These are phyloP conservation scores for Monopterus albus DNA, from an alignment of 2,113 vertebrate species.

Conservation along the genomic window DNA sequence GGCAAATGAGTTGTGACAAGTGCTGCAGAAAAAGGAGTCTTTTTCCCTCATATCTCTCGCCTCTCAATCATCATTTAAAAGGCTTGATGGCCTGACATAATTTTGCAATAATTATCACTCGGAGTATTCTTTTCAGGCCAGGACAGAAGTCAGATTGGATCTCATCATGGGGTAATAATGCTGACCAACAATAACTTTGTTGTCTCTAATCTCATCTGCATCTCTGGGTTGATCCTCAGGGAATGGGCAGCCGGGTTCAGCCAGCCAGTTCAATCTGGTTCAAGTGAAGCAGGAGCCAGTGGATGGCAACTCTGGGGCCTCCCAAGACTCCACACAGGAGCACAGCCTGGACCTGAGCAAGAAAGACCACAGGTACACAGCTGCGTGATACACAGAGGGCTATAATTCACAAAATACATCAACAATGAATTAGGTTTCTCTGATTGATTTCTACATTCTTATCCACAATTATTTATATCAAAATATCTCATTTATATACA, in stretches of 20 bases:
- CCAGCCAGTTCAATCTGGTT: constrained; percentile 86
- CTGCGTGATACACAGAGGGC: background rate
- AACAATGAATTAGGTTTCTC: constrained; percentile 16
- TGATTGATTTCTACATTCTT: constrained; percentile 32
- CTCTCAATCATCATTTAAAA: constrained; percentile 88
- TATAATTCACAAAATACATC: constrained; percentile 25
- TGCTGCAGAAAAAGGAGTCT: constrained; percentile 90
- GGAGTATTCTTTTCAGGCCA: constrained; percentile 90
- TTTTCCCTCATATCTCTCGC: constrained; percentile 88
- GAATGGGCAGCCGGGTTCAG: constrained; percentile 85
- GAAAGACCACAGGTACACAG: constrained; percentile 89
- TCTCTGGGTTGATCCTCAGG: constrained; percentile 81
- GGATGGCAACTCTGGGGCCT: constrained; percentile 75
- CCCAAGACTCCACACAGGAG: constrained; percentile 89
- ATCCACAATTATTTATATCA: constrained; percentile 51
- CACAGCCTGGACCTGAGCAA: constrained; percentile 95
- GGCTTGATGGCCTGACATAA: constrained; percentile 97
- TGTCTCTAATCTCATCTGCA: constrained; percentile 72
- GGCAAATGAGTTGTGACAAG: constrained; percentile 98
- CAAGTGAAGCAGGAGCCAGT: constrained; percentile 89
- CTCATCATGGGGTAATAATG: constrained; percentile 88
- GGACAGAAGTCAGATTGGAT: constrained; percentile 91
- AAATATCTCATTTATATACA: constrained; percentile 45
- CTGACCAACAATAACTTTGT: constrained; percentile 91
- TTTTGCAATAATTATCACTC: constrained; percentile 99